phyloP scores from a whole-genome alignment of 2,113 vertebrate genomes.

The Carassius auratus region DNA sequence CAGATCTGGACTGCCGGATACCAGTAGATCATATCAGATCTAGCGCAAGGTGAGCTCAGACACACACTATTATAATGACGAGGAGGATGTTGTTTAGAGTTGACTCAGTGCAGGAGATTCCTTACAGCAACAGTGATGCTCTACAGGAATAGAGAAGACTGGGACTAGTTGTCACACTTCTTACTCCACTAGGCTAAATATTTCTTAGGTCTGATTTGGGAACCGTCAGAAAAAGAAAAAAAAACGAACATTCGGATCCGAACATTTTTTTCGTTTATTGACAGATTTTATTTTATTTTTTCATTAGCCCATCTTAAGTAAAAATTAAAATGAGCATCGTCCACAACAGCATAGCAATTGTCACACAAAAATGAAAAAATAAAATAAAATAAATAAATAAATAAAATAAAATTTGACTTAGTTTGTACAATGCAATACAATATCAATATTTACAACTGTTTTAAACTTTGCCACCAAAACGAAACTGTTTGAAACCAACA shows the following conservation, averaged over 20 bases:
- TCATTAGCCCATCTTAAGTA: not conserved
- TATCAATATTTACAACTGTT: not conserved
- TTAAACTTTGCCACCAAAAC: too few species aligned
- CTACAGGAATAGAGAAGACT: not conserved
- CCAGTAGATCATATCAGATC: constrained; percentile 26
- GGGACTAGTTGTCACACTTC: constrained; percentile 1
- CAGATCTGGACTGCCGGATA: constrained; percentile 16
- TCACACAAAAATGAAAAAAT: not conserved
- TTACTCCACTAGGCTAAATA: not conserved
- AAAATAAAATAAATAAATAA: too few species aligned
- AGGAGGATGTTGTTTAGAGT: constrained; percentile 1
- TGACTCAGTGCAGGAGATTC: not conserved
- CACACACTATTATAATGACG: not conserved
- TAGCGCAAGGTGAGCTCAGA: constrained; percentile 4
- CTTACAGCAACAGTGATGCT: not conserved
- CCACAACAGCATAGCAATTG: not conserved
- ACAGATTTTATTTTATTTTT: not conserved
- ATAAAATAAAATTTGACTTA: not conserved
- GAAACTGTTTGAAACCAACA: not conserved
- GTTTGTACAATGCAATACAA: not conserved
- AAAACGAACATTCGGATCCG: not conserved
- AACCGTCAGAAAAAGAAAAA: not conserved
- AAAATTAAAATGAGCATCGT: not conserved
- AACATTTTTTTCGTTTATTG: not conserved
- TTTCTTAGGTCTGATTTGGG: not conserved